phyloP scores from a whole-genome alignment of 2,888 invertebrate species.

The Spodoptera picta region DNA sequence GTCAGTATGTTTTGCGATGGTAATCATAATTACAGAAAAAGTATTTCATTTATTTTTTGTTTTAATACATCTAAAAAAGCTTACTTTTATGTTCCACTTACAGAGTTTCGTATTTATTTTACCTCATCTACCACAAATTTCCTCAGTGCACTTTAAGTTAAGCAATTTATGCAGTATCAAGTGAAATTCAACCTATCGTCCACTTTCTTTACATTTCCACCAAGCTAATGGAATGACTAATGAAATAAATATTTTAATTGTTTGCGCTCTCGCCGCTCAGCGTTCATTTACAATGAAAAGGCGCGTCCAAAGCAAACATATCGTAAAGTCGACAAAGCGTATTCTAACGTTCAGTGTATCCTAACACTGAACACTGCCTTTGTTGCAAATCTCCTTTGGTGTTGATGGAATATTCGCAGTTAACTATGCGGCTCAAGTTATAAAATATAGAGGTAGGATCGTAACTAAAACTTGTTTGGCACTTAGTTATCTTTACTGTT shows the following conservation, averaged over 20 bases:
- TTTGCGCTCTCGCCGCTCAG: constrained; percentile 41
- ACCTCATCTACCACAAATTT: no score
- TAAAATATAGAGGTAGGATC: constrained; percentile 26
- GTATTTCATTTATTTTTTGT: no score
- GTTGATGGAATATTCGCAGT: constrained; percentile 68
- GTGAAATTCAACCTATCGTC: constrained; percentile 2
- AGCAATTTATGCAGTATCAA: no score
- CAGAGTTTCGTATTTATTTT: no score
- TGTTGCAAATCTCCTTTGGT: constrained; percentile 70
- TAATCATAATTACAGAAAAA: no score
- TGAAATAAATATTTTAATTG: constrained; percentile 58
- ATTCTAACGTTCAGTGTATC: constrained; percentile 71
- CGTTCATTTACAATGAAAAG: constrained; percentile 57
- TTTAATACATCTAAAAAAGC: no score
- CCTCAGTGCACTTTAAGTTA: no score
- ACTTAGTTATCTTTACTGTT: constrained; percentile 6
- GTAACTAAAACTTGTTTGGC: constrained; percentile 19
- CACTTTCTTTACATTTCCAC: constrained; percentile 23
- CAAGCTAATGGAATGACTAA: constrained; percentile 38
- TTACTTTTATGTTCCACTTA: no score
- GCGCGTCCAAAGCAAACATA: constrained; percentile 66
- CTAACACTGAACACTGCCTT: constrained; percentile 69
- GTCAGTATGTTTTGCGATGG: no score
- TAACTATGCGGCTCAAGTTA: constrained; percentile 46
- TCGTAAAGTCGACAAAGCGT: constrained; percentile 70